Conservation (phyloP, 2,888 invertebrate genomes). For the Microctonus hyperodae region DNA sequence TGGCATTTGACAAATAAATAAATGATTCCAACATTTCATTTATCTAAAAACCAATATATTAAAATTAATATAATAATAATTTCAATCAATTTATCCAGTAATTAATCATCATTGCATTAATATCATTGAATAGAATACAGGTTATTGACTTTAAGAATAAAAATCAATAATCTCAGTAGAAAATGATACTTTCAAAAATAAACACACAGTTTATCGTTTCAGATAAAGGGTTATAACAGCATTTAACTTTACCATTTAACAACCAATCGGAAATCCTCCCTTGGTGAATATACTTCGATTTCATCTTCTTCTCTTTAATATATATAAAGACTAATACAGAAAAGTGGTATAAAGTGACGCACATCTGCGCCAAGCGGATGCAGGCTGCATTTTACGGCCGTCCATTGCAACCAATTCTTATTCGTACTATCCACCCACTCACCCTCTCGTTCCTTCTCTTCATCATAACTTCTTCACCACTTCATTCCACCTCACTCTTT, state of each 20-base stretch:
- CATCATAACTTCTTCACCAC: constrained; percentile 42
- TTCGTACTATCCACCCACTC: constrained; percentile 51
- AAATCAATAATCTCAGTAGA: no score
- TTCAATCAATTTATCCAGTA: no score
- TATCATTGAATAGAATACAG: no score
- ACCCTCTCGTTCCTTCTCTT: constrained; percentile 27
- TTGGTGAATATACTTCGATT: constrained; percentile 11
- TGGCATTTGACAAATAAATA: constrained; percentile 15
- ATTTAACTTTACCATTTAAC: constrained; percentile 15
- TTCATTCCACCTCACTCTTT: constrained; percentile 42
- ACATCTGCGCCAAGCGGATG: constrained; percentile 61
- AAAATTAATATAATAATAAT: no score
- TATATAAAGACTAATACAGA: background rate
- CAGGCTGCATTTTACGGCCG: constrained; percentile 61
- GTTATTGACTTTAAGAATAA: no score
- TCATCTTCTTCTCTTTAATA: constrained; percentile 1
- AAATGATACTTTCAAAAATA: background rate
- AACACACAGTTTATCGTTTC: constrained; percentile 35
- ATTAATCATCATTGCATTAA: no score
- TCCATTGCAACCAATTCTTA: constrained; percentile 57
- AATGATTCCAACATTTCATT: no score
- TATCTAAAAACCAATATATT: no score
- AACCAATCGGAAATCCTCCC: constrained; percentile 16
- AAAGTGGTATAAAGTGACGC: constrained; percentile 30
- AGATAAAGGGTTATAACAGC: constrained; percentile 18